Evolutionary conservation across 2,797 vertebrate genomes (phyloP), one percentile per base, ranked within the genome.

Genomic region (Helarctos malayanus): DNA sequence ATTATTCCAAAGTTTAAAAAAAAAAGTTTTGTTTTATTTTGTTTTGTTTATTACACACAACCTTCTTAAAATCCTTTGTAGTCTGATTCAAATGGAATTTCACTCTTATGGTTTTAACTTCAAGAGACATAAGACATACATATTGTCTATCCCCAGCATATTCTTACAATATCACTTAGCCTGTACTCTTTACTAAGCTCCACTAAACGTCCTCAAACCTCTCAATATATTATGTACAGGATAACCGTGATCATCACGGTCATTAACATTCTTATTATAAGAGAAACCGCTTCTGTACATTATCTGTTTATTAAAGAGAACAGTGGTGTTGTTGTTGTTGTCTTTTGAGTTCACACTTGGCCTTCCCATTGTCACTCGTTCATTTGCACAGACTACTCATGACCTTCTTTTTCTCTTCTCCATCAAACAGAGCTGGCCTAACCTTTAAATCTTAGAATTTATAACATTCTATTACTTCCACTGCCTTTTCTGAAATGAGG

Each of bases 401-500:
- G 21, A 54, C 18, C 41, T 32, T 89, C 65, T 19, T 90, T 83
- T 73, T 23, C 25, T 83, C 63, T 61, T 38, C 52, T 65, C 14
- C 25, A n/a, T 65, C 71, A 84, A 76, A 93, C 13, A 85, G 29
- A 95, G 41, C 49, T 61, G 32, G 41, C 49, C 12, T 38, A 75
- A 86, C 38, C 69, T 95, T 68, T 65, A 81, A 73, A 84, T 65
- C 41, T 90, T 57, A 52, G 45, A 65, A 84, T 81, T 75, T 59
- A 32, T 80, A 90, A 83, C 79, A 90, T 90, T 75, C 38, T 69
- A 25, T 95, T 84, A 87, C 75, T 78, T 89, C 47, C 2, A 49
- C 18, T 87, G 80, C 5, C 71, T 97, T 91, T 93, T 89, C 63
- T 96, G 80, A 92, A 94, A 63, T 54, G 54, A 87, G 38, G 86